These are phyloP conservation scores for Lasioglossum lativentre DNA, from an alignment of 2,888 invertebrate species.

Conservation along the genomic window DNA sequence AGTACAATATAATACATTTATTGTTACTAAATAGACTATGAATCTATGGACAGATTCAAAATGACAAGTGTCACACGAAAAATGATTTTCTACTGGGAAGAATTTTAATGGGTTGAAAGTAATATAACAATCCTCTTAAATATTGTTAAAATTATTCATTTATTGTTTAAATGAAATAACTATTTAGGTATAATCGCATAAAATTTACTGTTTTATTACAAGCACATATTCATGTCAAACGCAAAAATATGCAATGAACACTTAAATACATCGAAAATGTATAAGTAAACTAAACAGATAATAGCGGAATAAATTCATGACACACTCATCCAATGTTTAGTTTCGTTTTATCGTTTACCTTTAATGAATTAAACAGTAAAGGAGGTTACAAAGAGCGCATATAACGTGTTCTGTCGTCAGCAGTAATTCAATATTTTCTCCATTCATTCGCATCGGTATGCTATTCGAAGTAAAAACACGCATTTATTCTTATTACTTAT, in stretches of 20 bases:
- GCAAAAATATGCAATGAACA: neutral
- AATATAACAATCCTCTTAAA: neutral
- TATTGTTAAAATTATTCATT: neutral
- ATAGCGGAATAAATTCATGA: neutral
- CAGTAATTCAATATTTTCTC: conserved; percentile 55
- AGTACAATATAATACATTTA: neutral
- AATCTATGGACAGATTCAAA: neutral
- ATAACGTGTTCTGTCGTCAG: conserved; percentile 73
- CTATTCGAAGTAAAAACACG: conserved; percentile 42
- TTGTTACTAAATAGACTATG: neutral
- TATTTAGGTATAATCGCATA: neutral
- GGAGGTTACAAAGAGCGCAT: conserved; percentile 57
- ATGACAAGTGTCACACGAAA: neutral
- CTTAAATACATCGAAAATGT: neutral
- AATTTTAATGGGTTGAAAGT: neutral
- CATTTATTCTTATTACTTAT: conserved; percentile 29
- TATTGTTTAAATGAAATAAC: neutral
- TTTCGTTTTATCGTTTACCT: conserved; percentile 37
- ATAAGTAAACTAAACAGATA: neutral
- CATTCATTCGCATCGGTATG: conserved; percentile 53
- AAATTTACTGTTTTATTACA: neutral
- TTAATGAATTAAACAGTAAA: conserved; percentile 37
- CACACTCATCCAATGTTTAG: neutral
- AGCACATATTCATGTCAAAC: neutral
- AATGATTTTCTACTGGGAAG: neutral